phyloP scores from a whole-genome alignment of 2,113 vertebrate species.

The Craseonycteris thonglongyai region DNA sequence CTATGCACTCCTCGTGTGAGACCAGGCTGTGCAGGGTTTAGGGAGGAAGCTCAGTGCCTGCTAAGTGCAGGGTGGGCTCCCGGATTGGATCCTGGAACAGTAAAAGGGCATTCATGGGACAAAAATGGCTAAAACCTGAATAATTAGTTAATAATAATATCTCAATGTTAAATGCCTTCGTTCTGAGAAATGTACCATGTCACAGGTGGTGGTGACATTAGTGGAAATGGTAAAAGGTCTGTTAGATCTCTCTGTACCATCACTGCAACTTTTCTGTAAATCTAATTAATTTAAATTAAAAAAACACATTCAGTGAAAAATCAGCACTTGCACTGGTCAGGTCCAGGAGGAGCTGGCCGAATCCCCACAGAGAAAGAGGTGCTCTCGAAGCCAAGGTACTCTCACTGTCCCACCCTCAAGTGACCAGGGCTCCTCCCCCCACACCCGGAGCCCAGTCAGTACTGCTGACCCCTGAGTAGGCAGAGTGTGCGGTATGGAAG shows the following conservation, averaged over 20 bases:
- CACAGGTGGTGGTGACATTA: neutral
- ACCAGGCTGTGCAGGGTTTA: no score
- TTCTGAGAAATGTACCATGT: neutral
- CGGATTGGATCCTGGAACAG: neutral
- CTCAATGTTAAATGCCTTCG: rapidly evolving
- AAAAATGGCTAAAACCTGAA: neutral
- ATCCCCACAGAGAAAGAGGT: neutral
- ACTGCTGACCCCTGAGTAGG: neutral
- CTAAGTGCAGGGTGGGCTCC: neutral
- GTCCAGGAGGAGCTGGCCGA: neutral
- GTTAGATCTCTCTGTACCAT: neutral
- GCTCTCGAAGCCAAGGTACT: neutral
- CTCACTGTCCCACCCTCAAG: no score
- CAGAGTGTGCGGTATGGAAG: neutral
- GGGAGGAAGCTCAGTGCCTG: neutral
- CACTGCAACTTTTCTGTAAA: neutral
- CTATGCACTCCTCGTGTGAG: rapidly evolving
- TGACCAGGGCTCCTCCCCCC: neutral
- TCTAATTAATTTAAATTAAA: neutral
- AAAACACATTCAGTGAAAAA: neutral
- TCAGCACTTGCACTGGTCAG: neutral
- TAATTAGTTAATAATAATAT: no score
- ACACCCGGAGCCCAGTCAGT: neutral
- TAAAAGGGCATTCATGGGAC: neutral
- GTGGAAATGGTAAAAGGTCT: neutral